These are phyloP conservation scores for Sipunculus nudus DNA, from an alignment of 2,888 invertebrate genomes.

Conservation along the genomic window DNA sequence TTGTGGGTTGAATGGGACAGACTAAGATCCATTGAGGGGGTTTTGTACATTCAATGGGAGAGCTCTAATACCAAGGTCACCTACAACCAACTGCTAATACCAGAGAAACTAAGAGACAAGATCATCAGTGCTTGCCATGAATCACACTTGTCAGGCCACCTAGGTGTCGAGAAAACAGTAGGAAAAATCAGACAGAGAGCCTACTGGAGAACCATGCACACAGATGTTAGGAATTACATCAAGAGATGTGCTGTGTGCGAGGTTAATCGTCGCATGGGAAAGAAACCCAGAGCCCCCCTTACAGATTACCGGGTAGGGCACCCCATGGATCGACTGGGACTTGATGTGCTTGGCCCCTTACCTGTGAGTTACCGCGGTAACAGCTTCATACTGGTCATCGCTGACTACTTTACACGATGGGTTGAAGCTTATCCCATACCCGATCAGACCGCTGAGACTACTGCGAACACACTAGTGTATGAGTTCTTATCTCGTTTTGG, in stretches of 20 bases:
- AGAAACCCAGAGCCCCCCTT: background rate
- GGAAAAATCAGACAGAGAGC: no score
- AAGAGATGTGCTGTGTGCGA: background rate
- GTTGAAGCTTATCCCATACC: background rate
- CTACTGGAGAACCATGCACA: no score
- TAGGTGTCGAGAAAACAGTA: no score
- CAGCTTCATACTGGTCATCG: constrained; percentile 1
- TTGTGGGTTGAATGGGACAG: no score
- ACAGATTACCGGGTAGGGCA: background rate
- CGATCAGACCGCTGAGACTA: background rate
- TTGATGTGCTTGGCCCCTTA: constrained; percentile 4
- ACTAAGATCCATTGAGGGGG: no score
- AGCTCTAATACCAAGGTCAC: no score
- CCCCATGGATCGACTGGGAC: background rate
- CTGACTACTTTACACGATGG: constrained; percentile 1
- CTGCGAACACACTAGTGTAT: background rate
- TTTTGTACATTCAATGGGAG: no score
- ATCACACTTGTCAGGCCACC: no score
- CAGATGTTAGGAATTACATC: background rate
- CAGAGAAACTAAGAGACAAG: no score
- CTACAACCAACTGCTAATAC: no score
- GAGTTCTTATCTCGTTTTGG: background rate
- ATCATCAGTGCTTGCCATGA: no score
- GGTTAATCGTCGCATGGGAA: background rate
- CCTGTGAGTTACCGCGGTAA: background rate